Conservation (phyloP, 2,113 vertebrate species). For the Gadus chalcogrammus region DNA sequence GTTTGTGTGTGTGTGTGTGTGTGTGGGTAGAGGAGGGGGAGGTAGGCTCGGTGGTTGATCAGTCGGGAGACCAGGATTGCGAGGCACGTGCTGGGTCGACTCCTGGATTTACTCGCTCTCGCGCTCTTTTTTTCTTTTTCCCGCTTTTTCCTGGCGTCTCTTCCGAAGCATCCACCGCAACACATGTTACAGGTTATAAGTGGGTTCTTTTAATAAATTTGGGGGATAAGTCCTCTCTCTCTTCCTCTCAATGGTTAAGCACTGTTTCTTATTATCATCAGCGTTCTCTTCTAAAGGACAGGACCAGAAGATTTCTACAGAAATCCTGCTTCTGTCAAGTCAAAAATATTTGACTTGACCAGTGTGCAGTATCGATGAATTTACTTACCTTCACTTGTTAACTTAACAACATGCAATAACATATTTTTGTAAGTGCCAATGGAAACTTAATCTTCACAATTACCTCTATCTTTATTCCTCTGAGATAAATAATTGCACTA, state of each 20-base stretch:
- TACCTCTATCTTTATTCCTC: background rate
- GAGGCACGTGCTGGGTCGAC: conserved; percentile 59
- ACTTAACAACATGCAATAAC: too few species aligned
- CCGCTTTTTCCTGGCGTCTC: conserved; percentile 71
- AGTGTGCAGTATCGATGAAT: too few species aligned
- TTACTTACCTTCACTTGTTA: too few species aligned
- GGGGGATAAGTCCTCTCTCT: conserved; percentile 57
- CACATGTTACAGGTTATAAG: conserved; percentile 78
- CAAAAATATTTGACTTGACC: too few species aligned
- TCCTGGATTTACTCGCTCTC: conserved; percentile 59
- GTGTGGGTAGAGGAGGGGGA: conserved; percentile 39
- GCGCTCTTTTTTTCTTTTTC: background rate
- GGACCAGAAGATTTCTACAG: conserved; percentile 30
- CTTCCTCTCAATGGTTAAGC: conserved; percentile 39
- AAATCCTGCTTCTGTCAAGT: background rate
- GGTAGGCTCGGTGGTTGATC: conserved; percentile 40
- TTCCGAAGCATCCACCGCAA: conserved; percentile 62
- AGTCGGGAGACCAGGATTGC: conserved; percentile 48
- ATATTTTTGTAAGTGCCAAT: too few species aligned
- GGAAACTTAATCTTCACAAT: too few species aligned
- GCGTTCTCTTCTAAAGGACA: conserved; percentile 50
- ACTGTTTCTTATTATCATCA: conserved; percentile 67
- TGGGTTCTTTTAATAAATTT: conserved; percentile 76
- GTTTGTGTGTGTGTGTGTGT: conserved; percentile 5
- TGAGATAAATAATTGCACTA: background rate